Evolutionary conservation across 2,888 invertebrate genomes (phyloP).

Genomic region (Tetranychus truncatus): DNA sequence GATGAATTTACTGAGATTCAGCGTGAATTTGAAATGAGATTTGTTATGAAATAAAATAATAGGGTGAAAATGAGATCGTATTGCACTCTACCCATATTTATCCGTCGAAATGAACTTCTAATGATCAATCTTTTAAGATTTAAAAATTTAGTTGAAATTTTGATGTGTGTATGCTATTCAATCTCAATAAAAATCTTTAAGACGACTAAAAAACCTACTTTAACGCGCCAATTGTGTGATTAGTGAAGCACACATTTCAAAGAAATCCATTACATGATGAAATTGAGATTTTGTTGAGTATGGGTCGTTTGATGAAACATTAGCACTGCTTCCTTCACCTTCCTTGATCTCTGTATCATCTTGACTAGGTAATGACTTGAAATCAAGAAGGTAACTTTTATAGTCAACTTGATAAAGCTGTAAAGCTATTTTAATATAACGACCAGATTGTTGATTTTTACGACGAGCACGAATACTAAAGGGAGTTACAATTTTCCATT

Average conservation of each 20-base stretch:
- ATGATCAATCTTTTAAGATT: too few species aligned
- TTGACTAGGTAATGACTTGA: constrained; percentile 55
- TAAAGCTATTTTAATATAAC: constrained; percentile 86
- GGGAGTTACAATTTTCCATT: constrained; percentile 97
- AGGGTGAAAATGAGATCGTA: too few species aligned
- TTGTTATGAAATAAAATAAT: too few species aligned
- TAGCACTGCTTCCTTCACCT: constrained; percentile 9
- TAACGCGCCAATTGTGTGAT: constrained; percentile 91
- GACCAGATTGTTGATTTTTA: constrained; percentile 59
- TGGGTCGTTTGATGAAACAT: constrained; percentile 25
- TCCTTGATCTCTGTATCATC: constrained; percentile 30
- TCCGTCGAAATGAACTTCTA: too few species aligned
- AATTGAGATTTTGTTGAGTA: constrained; percentile 31
- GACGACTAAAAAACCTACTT: background rate
- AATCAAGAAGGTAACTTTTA: constrained; percentile 89
- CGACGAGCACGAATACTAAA: constrained; percentile 88
- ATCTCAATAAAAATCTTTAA: too few species aligned
- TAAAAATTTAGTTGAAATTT: too few species aligned
- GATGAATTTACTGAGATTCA: too few species aligned
- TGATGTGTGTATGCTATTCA: too few species aligned
- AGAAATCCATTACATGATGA: constrained; percentile 98
- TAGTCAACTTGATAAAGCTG: constrained; percentile 98
- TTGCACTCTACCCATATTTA: too few species aligned
- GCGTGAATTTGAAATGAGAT: too few species aligned
- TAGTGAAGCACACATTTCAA: constrained; percentile 97